Conservation (phyloP, 2,113 vertebrate genomes). For the Tympanuchus pallidicinctus region DNA sequence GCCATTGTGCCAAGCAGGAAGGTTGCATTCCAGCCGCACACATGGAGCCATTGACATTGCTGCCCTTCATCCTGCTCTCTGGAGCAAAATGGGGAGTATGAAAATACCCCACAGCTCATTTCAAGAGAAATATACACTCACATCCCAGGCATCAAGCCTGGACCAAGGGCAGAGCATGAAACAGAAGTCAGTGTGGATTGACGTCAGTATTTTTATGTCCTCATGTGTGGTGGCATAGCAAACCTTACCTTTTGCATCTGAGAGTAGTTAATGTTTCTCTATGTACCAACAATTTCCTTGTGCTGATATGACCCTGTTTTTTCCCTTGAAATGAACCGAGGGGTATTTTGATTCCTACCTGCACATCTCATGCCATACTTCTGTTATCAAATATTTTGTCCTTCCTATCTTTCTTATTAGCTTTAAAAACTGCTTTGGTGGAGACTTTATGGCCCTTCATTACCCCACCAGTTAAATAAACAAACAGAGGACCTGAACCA, state of each 20-base stretch:
- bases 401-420: background rate
- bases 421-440: background rate
- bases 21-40: rapidly evolving
- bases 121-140: background rate
- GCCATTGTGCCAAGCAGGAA: background rate
- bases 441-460: background rate
- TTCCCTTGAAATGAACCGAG: background rate
- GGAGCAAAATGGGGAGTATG: rapidly evolving
- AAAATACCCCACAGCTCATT: background rate
- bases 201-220: background rate
- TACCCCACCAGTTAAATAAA: background rate
- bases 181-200: background rate
- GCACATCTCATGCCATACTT: background rate
- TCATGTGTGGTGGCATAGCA: rapidly evolving
- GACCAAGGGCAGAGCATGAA: background rate
- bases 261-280: background rate
- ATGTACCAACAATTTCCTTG: background rate
- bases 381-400: background rate
- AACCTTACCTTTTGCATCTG: background rate
- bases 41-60: rapidly evolving
- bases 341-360: background rate
- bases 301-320: background rate
- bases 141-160: background rate
- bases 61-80: background rate
- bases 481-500: background rate